These are phyloP conservation scores for Morbakka virulenta DNA, from an alignment of 30 jellyfish, hydroid and myxozoan species.

Conservation along the genomic window DNA sequence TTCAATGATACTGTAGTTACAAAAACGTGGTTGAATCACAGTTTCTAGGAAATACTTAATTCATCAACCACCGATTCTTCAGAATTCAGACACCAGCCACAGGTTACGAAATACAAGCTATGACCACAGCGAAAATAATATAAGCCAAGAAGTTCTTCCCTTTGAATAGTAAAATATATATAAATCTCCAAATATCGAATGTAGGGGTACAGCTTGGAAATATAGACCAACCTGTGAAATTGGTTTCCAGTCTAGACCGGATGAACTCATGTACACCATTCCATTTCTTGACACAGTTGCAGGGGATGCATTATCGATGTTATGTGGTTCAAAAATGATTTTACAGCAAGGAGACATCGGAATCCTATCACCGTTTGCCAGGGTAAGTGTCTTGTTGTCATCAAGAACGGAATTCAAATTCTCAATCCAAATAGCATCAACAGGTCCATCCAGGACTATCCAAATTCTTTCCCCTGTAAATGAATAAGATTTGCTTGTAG, in stretches of 20 bases:
- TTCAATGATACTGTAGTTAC: no score
- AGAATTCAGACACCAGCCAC: no score
- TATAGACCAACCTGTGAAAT: slow-evolving; percentile 55
- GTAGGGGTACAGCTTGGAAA: no score
- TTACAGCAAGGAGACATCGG: slow-evolving; percentile 88
- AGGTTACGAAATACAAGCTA: no score
- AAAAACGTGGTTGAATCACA: no score
- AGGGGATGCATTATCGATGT: slow-evolving; percentile 88
- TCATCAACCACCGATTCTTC: no score
- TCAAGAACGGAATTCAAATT: slow-evolving; percentile 83
- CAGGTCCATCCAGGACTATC: slow-evolving; percentile 90
- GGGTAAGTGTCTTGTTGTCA: slow-evolving; percentile 72
- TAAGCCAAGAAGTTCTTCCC: no score
- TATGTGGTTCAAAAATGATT: slow-evolving; percentile 78
- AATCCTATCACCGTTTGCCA: slow-evolving; percentile 86
- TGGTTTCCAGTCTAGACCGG: slow-evolving; percentile 85
- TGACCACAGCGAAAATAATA: no score
- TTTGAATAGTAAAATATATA: background rate
- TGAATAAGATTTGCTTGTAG: no score
- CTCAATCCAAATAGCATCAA: slow-evolving; percentile 87
- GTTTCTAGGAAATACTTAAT: no score
- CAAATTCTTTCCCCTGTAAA: slow-evolving; percentile 71
- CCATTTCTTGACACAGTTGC: slow-evolving; percentile 89
- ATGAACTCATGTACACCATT: slow-evolving; percentile 88
- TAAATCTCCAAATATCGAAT: background rate